Evolutionary conservation across 2,797 vertebrate genomes (phyloP).

Genomic region (Epinephelus awoara): DNA sequence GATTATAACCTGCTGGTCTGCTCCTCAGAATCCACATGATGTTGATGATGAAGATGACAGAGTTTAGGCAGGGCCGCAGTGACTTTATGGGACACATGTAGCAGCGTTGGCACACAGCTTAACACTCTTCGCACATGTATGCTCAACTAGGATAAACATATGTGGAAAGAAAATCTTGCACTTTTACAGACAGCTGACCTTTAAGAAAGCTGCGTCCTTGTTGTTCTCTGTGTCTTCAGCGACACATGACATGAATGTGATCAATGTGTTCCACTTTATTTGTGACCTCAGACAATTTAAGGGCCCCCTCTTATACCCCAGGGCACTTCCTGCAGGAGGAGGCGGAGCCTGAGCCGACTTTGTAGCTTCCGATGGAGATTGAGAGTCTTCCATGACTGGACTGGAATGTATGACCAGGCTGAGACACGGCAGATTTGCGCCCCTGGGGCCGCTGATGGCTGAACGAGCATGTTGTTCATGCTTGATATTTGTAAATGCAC

Average conservation of each 20-base stretch:
- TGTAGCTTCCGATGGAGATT: constrained; percentile 32
- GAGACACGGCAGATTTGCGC: constrained; percentile 45
- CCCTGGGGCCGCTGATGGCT: constrained; percentile 29
- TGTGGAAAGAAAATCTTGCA: background rate
- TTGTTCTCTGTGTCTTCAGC: background rate
- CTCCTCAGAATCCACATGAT: constrained; percentile 49
- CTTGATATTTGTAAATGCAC: constrained; percentile 1
- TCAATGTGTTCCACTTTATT: constrained; percentile 28
- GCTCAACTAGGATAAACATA: background rate
- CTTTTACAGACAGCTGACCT: background rate
- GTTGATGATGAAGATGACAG: constrained; percentile 63
- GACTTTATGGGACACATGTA: constrained; percentile 51
- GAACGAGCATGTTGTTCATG: constrained; percentile 20
- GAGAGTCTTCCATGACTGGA: constrained; percentile 55
- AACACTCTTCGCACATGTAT: background rate
- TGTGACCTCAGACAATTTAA: constrained; percentile 18
- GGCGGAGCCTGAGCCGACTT: constrained; percentile 33
- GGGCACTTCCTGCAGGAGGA: constrained; percentile 27
- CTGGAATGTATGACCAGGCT: constrained; percentile 64
- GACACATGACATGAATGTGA: constrained; percentile 1
- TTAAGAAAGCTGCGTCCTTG: background rate
- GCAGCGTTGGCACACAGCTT: constrained; percentile 24
- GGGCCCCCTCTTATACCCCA: background rate
- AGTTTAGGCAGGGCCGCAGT: constrained; percentile 28
- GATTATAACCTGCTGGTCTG: constrained; percentile 63